Evolutionary conservation across 1,140 invertebrate species (phyloP).

Genomic region (Penaeus indicus): DNA sequence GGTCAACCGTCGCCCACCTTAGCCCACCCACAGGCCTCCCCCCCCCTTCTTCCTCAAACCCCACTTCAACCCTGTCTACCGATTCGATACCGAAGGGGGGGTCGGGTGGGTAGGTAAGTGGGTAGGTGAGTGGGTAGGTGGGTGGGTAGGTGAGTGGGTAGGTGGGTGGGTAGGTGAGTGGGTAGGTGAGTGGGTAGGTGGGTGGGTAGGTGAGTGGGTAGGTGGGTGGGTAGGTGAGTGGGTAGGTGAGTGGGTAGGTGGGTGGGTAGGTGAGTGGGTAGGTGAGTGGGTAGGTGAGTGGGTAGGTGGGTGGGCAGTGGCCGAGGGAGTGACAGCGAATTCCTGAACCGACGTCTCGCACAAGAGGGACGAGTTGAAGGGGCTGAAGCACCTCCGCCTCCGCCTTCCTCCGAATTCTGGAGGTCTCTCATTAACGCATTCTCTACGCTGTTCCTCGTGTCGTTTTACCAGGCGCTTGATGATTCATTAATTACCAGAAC

Average conservation of each 20-base stretch:
- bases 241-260: too few species aligned
- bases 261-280: too few species aligned
- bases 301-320: neutral
- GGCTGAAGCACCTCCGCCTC: neutral
- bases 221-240: neutral
- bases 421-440: conserved; percentile 4
- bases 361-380: neutral
- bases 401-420: conserved; percentile 3
- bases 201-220: neutral
- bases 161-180: neutral
- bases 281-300: neutral
- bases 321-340: neutral
- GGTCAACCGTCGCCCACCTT: too few species aligned
- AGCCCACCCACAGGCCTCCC: too few species aligned
- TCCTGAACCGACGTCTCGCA: too few species aligned
- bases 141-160: neutral
- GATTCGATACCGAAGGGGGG: too few species aligned
- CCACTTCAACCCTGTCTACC: too few species aligned
- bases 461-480: too few species aligned
- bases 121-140: neutral
- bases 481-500: too few species aligned
- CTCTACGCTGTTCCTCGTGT: neutral
- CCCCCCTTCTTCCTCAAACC: too few species aligned
- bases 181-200: too few species aligned
- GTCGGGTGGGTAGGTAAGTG: too few species aligned